Base-by-base conservation (phyloP, 53 echinoderm and acorn worm species). In the Paelopatides confundens region DNA sequence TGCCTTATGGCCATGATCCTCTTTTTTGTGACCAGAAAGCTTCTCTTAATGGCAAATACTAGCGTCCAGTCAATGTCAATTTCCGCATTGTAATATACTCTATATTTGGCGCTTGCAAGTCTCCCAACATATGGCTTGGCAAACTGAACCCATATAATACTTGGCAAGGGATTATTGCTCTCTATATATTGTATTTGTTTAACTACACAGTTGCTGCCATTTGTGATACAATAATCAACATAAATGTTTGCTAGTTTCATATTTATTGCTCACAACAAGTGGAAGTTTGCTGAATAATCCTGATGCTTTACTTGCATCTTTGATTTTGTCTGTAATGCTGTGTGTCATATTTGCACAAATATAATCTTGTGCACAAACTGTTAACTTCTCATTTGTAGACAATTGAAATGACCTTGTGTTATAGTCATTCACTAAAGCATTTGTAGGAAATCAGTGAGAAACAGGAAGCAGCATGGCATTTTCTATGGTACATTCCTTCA, bases 171-270 rank as follows among this genome's bases (percentile, higher is more conserved):
- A 30, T 31, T 66, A 21, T 21, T 23, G 30, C 24, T 13, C 21
- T 87, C 31, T 27, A 48, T 17, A 51, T 52, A 71, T 28, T 11
- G 23, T 26, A 86, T 2, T 43, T 86, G 40, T 86, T 71, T 74
- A 15, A 29, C 15, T 43, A 86, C 38, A 29, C 71, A 46, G 32
- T 1, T 71, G 12, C 38, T 30, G 4, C 74, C 86, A 86, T 86
- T 86, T 69, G 86, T 86, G 5, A 86, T 31, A 17, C 86, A 50
- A 86, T 86, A 71, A 30, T 86, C 49, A 36, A 47, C 51, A 71
- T 86, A 46, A n/a, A 86, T 28, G 33, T 86, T 86, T 2, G 50
- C 71, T 21, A 23, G 39, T 74, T 43, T 86, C 76, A 31, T 77
- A 71, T 39, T 70, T 38, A 9, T 32, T 47, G 18, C 24, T 14